Evolutionary conservation across 2,113 vertebrate species (phyloP).

Genomic region (Todiramphus chloris): DNA sequence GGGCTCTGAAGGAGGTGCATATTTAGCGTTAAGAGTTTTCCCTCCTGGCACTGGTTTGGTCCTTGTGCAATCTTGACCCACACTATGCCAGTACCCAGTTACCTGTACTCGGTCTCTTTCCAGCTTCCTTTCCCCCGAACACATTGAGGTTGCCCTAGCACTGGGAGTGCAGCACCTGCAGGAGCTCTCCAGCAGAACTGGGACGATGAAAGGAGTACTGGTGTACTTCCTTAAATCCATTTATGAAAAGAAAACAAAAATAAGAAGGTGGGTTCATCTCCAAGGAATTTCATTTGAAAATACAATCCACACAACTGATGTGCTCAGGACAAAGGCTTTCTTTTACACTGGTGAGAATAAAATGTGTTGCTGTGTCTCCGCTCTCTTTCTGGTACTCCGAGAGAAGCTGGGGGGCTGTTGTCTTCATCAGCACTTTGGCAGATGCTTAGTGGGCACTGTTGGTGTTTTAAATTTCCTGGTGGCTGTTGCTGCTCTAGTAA

Average conservation of each 20-base stretch:
- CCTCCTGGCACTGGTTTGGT: not conserved
- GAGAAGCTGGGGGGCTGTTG: not conserved
- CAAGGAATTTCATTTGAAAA: not conserved
- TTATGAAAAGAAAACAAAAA: not conserved
- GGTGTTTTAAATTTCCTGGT: not conserved
- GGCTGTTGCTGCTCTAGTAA: not conserved
- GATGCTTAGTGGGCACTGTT: not conserved
- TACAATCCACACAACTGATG: not conserved
- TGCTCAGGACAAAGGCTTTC: not conserved
- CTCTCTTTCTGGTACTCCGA: not conserved
- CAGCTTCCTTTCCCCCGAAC: not conserved
- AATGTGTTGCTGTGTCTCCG: fast-evolving
- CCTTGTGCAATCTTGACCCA: not conserved
- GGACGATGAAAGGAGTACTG: not conserved
- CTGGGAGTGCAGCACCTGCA: fast-evolving
- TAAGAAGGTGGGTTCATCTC: not conserved
- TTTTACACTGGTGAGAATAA: not conserved
- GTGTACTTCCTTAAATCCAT: fast-evolving
- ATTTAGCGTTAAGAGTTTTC: not conserved
- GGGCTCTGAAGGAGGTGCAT: fast-evolving
- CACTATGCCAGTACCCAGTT: fast-evolving
- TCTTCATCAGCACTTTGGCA: not conserved
- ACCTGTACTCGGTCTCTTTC: not conserved
- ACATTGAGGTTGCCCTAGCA: fast-evolving
- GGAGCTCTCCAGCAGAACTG: fast-evolving